Evolutionary conservation across 2,888 invertebrate genomes (phyloP).

Genomic region (Drosophila rellima): DNA sequence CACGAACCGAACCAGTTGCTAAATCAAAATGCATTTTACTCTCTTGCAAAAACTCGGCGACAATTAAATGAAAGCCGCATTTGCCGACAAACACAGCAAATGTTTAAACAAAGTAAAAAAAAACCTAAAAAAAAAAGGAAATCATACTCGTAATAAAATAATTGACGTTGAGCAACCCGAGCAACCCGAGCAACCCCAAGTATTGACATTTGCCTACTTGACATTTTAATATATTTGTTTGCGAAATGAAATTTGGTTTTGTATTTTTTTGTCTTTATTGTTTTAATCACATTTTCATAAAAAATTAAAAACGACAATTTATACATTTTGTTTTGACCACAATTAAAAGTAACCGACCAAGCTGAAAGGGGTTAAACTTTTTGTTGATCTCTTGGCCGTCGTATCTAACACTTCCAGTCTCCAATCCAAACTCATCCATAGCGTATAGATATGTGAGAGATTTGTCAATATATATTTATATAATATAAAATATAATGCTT

Average conservation of each 20-base stretch:
- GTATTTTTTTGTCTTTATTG: constrained; percentile 27
- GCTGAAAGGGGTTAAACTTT: constrained; percentile 71
- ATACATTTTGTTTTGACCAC: constrained; percentile 48
- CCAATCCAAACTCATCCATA: not conserved
- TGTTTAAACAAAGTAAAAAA: constrained; percentile 16
- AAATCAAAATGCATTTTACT: constrained; percentile 77
- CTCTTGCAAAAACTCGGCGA: constrained; percentile 43
- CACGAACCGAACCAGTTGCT: constrained; percentile 74
- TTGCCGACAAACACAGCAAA: constrained; percentile 50
- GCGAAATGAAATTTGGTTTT: constrained; percentile 52
- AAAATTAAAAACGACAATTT: constrained; percentile 13
- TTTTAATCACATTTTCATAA: constrained; percentile 58
- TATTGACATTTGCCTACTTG: constrained; percentile 77
- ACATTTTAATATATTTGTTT: constrained; percentile 78
- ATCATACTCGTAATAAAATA: constrained; percentile 69
- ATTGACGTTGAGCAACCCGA: constrained; percentile 56
- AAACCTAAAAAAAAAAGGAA: constrained; percentile 24
- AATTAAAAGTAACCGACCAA: constrained; percentile 48
- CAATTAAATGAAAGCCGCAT: constrained; percentile 59
- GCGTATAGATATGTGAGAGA: constrained; percentile 1
- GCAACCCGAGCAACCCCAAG: constrained; percentile 44
- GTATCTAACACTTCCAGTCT: constrained; percentile 11
- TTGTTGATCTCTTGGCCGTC: constrained; percentile 60
- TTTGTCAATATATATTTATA: not conserved
- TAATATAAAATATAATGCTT: no score